Evolutionary conservation across 2,113 vertebrate species (phyloP).

Genomic region (Labrus mixtus): DNA sequence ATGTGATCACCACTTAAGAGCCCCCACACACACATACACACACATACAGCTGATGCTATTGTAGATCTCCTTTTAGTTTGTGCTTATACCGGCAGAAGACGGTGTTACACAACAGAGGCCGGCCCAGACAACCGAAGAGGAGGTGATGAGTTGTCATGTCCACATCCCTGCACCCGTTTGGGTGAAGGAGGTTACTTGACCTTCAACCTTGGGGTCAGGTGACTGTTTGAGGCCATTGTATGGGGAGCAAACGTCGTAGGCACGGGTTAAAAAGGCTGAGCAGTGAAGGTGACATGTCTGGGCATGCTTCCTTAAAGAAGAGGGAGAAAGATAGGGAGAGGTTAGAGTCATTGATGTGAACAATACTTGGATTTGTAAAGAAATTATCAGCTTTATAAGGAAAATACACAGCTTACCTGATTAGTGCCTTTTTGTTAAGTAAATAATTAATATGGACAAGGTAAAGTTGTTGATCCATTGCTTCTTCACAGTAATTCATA

Average conservation of each 20-base stretch:
- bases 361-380: conserved; percentile 43
- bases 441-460: background rate
- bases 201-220: conserved; percentile 74
- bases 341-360: conserved; percentile 63
- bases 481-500: background rate
- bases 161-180: conserved; percentile 46
- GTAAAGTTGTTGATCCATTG: background rate
- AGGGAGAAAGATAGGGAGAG: conserved; percentile 62
- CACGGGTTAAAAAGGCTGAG: conserved; percentile 76
- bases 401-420: conserved; percentile 36
- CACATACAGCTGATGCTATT: conserved; percentile 22
- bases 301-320: conserved; percentile 74
- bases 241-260: conserved; percentile 65
- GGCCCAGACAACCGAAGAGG: conserved; percentile 47
- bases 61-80: conserved; percentile 36
- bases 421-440: conserved; percentile 19
- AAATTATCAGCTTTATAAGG: conserved; percentile 39
- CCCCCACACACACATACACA: too few relatives aligned
- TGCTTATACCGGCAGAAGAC: conserved; percentile 38
- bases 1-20: conserved; percentile 3
- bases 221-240: conserved; percentile 76
- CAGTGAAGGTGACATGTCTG: conserved; percentile 75
- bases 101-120: conserved; percentile 35
- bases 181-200: conserved; percentile 76
- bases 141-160: conserved; percentile 67